A percentile compares a stretch with the other conserved stretches of the same genome.
Evolutionary conservation across 2,888 invertebrate species (phyloP).

Genomic region (Crocallis elinguaria): DNA sequence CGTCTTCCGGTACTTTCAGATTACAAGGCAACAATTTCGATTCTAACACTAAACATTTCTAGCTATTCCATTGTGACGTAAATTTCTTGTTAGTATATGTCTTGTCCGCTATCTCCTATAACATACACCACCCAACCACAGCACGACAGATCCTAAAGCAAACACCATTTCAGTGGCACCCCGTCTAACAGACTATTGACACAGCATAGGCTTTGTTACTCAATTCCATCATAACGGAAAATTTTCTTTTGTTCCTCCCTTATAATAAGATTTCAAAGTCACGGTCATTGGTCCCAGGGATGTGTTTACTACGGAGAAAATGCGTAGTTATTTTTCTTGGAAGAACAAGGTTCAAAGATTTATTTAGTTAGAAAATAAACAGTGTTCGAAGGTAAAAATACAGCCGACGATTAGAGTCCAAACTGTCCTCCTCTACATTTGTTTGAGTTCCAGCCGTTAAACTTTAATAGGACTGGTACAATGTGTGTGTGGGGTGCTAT

Average conservation of each 20-base stretch:
- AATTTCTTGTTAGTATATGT: no score
- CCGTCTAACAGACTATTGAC: background rate
- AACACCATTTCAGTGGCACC: background rate
- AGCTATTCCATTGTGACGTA: no score
- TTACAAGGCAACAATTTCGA: no score
- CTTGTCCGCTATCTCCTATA: no score
- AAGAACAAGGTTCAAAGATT: background rate
- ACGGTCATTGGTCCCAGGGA: conserved; percentile 20
- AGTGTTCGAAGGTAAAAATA: background rate
- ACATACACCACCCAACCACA: background rate
- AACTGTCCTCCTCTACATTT: no score
- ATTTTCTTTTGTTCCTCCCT: conserved; percentile 4
- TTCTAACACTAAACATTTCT: no score
- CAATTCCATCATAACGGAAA: background rate
- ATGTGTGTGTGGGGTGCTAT: no score
- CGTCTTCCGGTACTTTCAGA: no score
- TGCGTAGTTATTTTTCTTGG: background rate
- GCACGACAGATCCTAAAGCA: background rate
- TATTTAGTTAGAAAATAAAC: background rate
- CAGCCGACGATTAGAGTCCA: background rate
- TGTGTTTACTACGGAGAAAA: background rate
- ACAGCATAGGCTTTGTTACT: background rate
- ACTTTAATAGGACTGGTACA: no score
- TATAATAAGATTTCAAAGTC: conserved; percentile 15
- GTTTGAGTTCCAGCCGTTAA: no score